Conservation (phyloP, 2,888 invertebrate species). For the Platynereis dumerilii region DNA sequence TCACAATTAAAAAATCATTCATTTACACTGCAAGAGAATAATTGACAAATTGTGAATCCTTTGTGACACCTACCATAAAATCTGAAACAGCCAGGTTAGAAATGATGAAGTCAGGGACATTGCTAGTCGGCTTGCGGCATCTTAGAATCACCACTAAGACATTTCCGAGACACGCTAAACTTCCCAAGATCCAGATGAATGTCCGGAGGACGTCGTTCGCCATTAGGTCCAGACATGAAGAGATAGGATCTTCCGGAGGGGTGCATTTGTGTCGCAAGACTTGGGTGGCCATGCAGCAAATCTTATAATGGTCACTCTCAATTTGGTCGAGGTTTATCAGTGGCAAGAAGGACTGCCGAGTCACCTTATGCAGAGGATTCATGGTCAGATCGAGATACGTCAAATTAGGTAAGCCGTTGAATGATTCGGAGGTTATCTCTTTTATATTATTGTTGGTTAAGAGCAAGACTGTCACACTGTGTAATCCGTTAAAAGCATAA, state of each 20-base stretch:
- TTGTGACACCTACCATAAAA: not conserved
- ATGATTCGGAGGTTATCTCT: not conserved
- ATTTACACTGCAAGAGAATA: no score
- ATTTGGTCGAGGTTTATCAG: no score
- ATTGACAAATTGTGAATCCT: no score
- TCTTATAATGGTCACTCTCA: not conserved
- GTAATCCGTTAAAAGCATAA: not conserved
- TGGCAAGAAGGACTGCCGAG: no score
- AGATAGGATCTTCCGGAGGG: constrained; percentile 1
- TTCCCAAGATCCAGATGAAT: not conserved
- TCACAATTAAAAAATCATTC: no score
- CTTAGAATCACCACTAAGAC: not conserved
- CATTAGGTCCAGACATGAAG: constrained; percentile 1
- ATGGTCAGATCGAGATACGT: not conserved
- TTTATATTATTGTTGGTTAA: not conserved
- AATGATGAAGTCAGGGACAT: constrained; percentile 3
- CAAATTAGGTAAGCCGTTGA: not conserved
- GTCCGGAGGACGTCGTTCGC: not conserved
- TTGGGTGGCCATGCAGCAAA: constrained; percentile 2
- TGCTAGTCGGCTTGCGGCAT: not conserved
- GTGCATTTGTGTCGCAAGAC: not conserved
- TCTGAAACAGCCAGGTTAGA: constrained; percentile 6
- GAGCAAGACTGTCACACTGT: not conserved
- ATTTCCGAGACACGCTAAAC: not conserved
- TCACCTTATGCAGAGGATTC: no score